These are phyloP conservation scores for Phoebastria nigripes DNA, from an alignment of 2,797 vertebrate species.

Conservation along the genomic window DNA sequence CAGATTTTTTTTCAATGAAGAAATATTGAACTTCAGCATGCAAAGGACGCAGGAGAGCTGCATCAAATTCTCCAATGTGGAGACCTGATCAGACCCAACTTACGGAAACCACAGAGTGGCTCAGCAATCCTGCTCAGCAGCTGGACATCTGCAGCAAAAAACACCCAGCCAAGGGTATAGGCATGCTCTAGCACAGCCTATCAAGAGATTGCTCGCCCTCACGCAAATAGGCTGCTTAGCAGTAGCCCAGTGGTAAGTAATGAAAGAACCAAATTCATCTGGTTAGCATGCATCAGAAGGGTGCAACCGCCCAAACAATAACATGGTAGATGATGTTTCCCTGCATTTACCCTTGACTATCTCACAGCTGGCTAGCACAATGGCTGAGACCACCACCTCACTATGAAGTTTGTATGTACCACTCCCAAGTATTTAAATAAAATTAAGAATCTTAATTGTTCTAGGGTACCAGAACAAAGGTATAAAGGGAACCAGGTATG, in stretches of 20 bases:
- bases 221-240: neutral
- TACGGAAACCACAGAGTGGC: neutral
- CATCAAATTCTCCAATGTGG: fast-evolving
- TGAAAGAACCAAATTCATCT: neutral
- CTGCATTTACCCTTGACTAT: neutral
- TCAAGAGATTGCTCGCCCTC: neutral
- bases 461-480: neutral
- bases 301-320: neutral
- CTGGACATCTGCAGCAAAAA: neutral
- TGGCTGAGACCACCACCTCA: neutral
- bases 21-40: neutral
- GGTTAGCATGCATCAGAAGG: neutral
- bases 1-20: neutral
- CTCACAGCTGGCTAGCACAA: neutral
- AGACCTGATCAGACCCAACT: neutral
- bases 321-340: neutral
- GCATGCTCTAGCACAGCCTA: neutral
- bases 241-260: neutral
- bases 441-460: neutral
- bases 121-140: neutral
- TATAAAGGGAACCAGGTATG: neutral
- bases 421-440: neutral
- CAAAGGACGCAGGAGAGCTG: neutral
- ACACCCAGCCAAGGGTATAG: fast-evolving
- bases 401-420: neutral